These are phyloP conservation scores for Etia nguti DNA, from an alignment of 2,113 vertebrate species.

Conservation along the genomic window DNA sequence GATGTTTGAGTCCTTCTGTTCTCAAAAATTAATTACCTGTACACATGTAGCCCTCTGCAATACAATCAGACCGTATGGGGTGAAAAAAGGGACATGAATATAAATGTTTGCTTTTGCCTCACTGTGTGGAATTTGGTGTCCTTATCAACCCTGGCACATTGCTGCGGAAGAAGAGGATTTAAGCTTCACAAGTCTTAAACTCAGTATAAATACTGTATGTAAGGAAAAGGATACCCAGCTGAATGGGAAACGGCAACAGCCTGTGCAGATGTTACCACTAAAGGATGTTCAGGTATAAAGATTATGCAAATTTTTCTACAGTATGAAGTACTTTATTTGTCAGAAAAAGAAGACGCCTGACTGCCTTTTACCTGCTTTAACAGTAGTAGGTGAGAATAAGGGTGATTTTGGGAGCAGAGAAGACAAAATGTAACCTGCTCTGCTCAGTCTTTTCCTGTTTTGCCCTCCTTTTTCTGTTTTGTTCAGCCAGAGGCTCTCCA, in stretches of 20 bases:
- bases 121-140: not conserved
- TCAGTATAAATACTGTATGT: not conserved
- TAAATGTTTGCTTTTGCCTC: constrained; percentile 1
- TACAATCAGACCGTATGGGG: not conserved
- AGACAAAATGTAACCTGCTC: constrained; percentile 21
- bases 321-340: constrained; percentile 2
- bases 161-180: not conserved
- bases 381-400: not conserved
- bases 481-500: constrained; percentile 32
- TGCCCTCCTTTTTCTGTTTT: constrained; percentile 2
- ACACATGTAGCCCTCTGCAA: not conserved
- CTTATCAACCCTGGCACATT: constrained; percentile 23
- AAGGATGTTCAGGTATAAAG: not conserved
- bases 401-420: not conserved
- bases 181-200: constrained; percentile 1
- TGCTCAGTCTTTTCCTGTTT: constrained; percentile 2
- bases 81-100: not conserved
- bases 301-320: not conserved
- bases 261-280: not conserved
- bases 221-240: not conserved
- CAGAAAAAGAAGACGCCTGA: not conserved
- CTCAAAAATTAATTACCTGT: constrained; percentile 11
- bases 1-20: not conserved
- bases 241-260: not conserved
- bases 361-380: not conserved